These are phyloP conservation scores for Melanotaenia trifasciata DNA, from an alignment of 2,797 vertebrate species.

Conservation along the genomic window DNA sequence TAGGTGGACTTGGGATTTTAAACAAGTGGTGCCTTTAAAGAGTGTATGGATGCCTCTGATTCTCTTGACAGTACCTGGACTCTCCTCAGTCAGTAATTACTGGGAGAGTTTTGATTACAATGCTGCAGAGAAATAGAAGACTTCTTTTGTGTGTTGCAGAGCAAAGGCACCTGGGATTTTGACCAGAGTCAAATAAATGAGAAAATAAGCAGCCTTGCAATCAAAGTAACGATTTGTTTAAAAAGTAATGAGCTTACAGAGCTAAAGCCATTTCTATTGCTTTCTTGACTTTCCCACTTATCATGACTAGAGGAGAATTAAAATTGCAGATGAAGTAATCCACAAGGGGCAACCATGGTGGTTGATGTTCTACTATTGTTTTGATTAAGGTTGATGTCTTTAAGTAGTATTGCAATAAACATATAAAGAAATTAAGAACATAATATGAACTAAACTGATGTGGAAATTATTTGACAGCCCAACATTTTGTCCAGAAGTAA, in stretches of 20 bases:
- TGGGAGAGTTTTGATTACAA: conserved; percentile 62
- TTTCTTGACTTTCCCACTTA: conserved; percentile 38
- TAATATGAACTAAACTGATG: no score
- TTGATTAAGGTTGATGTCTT: no score
- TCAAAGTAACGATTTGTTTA: conserved; percentile 15
- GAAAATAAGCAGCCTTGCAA: conserved; percentile 27
- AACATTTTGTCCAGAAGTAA: no score
- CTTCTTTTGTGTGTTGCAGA: conserved; percentile 31
- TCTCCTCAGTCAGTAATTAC: conserved; percentile 66
- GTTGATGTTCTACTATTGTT: no score
- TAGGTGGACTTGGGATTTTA: conserved; percentile 67
- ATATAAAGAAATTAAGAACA: no score
- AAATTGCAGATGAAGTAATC: no score
- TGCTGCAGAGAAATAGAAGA: conserved; percentile 49
- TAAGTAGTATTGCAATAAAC: no score
- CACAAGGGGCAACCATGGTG: no score
- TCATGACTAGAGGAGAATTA: no score
- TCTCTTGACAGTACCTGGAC: conserved; percentile 59
- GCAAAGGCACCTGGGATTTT: conserved; percentile 24
- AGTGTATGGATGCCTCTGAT: conserved; percentile 54
- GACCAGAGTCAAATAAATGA: conserved; percentile 27
- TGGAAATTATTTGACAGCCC: no score
- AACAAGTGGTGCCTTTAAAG: conserved; percentile 67
- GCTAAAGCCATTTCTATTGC: conserved; percentile 13
- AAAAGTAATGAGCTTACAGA: not conserved